phyloP scores from a whole-genome alignment of 2,888 invertebrate genomes.

The Laspeyria flexula region DNA sequence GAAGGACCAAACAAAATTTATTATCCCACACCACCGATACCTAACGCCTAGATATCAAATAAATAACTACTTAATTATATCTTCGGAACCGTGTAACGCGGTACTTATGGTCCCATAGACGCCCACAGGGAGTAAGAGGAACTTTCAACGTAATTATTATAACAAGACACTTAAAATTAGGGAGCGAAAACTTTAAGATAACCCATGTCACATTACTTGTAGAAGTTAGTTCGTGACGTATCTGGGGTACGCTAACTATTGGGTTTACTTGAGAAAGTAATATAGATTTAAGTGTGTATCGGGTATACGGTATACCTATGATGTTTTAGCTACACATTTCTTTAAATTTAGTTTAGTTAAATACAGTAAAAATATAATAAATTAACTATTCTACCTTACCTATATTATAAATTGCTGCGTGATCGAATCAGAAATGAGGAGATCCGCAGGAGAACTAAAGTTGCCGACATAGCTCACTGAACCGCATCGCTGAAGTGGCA shows the following conservation, averaged over 20 bases:
- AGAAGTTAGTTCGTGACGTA: conserved; percentile 39
- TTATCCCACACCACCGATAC: background rate
- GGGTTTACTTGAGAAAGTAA: background rate
- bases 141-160: conserved; percentile 53
- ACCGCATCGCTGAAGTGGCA: too few species aligned
- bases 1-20: background rate
- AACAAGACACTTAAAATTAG: conserved; percentile 56
- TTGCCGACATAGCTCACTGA: too few species aligned
- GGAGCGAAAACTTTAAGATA: conserved; percentile 44
- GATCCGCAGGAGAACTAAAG: too few species aligned
- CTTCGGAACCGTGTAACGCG: conserved; percentile 19
- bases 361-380: too few species aligned
- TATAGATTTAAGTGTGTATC: background rate
- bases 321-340: too few species aligned
- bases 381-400: too few species aligned
- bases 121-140: conserved; percentile 32
- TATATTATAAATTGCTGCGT: too few species aligned
- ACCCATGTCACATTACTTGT: conserved; percentile 50
- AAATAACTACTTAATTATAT: conserved; percentile 38
- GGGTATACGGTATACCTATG: too few species aligned
- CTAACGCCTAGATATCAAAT: conserved; percentile 6
- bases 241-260: conserved; percentile 9
- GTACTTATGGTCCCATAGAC: conserved; percentile 19
- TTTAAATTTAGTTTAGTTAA: too few species aligned
- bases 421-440: too few species aligned